These are phyloP conservation scores for Gopherus evgoodei DNA, from an alignment of 2,113 vertebrate genomes.

Conservation along the genomic window DNA sequence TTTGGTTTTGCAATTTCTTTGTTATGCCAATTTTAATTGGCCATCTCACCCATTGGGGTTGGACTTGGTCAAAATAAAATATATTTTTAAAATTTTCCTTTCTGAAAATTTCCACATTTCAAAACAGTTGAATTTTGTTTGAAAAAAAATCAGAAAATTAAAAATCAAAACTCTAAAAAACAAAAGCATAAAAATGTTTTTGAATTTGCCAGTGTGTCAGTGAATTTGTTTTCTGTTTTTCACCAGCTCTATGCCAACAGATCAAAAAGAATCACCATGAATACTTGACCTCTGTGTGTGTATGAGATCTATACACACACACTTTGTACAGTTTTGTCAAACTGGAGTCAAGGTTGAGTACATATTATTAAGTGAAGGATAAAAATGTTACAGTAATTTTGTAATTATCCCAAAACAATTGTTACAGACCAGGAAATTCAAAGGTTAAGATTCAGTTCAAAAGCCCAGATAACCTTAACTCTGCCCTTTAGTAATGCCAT, in stretches of 20 bases:
- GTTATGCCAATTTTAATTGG: not conserved
- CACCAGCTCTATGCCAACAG: not conserved
- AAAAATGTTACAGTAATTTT: not conserved
- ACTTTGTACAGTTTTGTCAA: fast-evolving
- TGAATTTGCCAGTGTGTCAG: not conserved
- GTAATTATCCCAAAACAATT: not conserved
- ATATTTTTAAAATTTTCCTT: not conserved
- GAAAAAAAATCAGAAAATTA: not conserved
- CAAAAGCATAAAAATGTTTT: not conserved
- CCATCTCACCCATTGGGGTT: not conserved
- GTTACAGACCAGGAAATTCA: not conserved
- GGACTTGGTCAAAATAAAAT: not conserved
- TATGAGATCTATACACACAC: fast-evolving
- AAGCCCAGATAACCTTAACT: not conserved
- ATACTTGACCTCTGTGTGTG: not conserved
- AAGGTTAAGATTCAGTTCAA: not conserved
- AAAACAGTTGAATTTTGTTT: not conserved
- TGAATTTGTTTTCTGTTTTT: not conserved
- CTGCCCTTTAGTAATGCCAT: not conserved
- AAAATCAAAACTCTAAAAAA: not conserved
- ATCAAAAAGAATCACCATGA: not conserved
- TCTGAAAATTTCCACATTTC: not conserved
- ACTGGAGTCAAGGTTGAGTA: not conserved
- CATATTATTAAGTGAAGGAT: not conserved
- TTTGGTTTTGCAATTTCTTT: conserved; percentile 14